Percentiles rank a stretch among this genome's conserved stretches.
phyloP scores from a whole-genome alignment of 2,797 vertebrate species.

The Myiothlypis chrysogaster region DNA sequence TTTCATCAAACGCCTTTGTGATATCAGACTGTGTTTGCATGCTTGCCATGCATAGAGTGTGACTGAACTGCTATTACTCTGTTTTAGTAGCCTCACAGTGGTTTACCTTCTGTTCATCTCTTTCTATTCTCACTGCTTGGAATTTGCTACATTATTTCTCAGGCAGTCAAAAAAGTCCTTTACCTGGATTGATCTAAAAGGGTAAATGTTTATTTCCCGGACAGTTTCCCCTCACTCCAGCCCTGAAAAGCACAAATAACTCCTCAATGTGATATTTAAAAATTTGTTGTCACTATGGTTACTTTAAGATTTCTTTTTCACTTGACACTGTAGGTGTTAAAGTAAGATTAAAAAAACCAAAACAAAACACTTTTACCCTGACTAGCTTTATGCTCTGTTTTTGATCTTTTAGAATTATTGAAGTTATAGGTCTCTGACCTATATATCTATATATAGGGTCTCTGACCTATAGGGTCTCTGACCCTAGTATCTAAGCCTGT shows the following conservation, averaged over 20 bases:
- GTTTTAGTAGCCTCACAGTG: neutral
- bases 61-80: neutral
- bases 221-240: accelerated
- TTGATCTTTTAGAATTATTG: neutral
- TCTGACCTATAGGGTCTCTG: neutral
- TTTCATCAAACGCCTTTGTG: neutral
- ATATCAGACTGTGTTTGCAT: neutral
- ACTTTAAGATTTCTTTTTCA: neutral
- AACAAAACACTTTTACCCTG: neutral
- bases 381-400: neutral
- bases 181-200: neutral
- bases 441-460: no score
- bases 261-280: neutral
- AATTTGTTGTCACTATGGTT: neutral
- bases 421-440: neutral
- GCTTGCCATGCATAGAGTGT: neutral
- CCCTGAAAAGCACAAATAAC: neutral
- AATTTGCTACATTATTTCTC: neutral
- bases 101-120: neutral
- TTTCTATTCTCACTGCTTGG: neutral
- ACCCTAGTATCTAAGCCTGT: neutral
- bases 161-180: neutral
- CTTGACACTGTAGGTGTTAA: neutral
- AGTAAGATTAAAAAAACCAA: neutral
- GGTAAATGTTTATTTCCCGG: neutral